Percentiles rank a stretch among this genome's conserved stretches.
phyloP scores from a whole-genome alignment of 2,113 vertebrate species.

The Festucalex cinctus region DNA sequence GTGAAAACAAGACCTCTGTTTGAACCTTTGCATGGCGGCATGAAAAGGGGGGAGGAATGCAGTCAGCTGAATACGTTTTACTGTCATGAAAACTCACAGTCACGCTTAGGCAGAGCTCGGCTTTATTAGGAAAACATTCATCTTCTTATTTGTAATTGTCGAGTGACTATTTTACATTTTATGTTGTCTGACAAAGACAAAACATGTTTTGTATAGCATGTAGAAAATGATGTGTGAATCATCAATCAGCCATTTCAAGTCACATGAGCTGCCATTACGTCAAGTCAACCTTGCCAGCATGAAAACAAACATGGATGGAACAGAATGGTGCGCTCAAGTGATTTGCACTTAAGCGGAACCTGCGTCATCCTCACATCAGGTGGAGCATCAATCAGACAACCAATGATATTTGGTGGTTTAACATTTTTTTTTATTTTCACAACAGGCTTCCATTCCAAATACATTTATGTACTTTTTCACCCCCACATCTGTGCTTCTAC shows the following conservation, averaged over 20 bases:
- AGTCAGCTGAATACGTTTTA: neutral
- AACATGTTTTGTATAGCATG: neutral
- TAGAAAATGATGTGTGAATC: neutral
- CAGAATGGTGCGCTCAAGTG: neutral
- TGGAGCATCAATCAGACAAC: neutral
- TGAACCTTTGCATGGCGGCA: slow-evolving; percentile 24
- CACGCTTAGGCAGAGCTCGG: neutral
- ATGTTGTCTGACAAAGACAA: too few relatives aligned
- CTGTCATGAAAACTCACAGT: neutral
- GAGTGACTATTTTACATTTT: too few relatives aligned
- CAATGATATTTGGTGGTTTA: neutral
- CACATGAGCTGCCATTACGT: too few relatives aligned
- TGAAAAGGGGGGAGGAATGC: slow-evolving; percentile 39
- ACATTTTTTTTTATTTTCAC: too few relatives aligned
- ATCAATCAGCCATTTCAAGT: neutral
- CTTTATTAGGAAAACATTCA: neutral
- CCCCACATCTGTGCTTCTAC: too few relatives aligned
- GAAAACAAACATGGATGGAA: neutral
- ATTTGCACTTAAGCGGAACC: neutral
- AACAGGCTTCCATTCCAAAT: too few relatives aligned
- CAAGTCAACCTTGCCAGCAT: neutral
- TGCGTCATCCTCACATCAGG: slow-evolving; percentile 1
- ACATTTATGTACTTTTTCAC: too few relatives aligned
- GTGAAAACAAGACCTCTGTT: slow-evolving; percentile 21
- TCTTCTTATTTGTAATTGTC: too few relatives aligned